Conservation (phyloP, 2,888 invertebrate species). For the Trichogramma evanescens region DNA sequence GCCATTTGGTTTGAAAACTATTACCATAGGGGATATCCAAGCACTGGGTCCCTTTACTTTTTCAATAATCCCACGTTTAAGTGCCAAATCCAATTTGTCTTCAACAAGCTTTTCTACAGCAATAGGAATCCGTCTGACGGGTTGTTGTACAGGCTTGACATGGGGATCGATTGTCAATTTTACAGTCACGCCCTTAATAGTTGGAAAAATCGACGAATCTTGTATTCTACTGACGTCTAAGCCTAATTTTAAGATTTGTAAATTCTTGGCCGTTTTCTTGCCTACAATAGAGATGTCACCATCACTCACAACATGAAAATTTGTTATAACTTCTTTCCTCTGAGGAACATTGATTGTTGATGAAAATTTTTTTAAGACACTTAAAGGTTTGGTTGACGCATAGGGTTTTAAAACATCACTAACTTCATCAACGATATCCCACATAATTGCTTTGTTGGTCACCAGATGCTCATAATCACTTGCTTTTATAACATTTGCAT, state of each 20-base stretch:
- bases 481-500: too few relatives aligned
- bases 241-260: constrained; percentile 26
- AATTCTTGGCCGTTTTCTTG: constrained; percentile 22
- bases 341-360: too few relatives aligned
- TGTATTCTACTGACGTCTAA: neutral
- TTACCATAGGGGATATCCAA: constrained; percentile 4
- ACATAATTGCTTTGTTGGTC: too few relatives aligned
- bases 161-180: constrained; percentile 28
- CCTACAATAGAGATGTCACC: constrained; percentile 21
- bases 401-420: too few relatives aligned
- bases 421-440: too few relatives aligned
- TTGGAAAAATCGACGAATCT: constrained; percentile 17
- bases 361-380: too few relatives aligned
- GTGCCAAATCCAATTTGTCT: constrained; percentile 1
- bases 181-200: constrained; percentile 31
- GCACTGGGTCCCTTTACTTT: neutral
- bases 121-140: constrained; percentile 21
- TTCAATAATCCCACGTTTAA: neutral
- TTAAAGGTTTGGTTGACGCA: too few relatives aligned
- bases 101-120: neutral
- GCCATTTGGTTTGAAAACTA: neutral
- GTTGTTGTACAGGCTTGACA: constrained; percentile 33
- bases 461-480: too few relatives aligned
- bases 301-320: constrained; percentile 22
- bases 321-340: constrained; percentile 7